A percentile compares a stretch with the other conserved stretches of the same genome.
phyloP scores from a whole-genome alignment of 2,113 vertebrate species.

The Indicator maculatus region DNA sequence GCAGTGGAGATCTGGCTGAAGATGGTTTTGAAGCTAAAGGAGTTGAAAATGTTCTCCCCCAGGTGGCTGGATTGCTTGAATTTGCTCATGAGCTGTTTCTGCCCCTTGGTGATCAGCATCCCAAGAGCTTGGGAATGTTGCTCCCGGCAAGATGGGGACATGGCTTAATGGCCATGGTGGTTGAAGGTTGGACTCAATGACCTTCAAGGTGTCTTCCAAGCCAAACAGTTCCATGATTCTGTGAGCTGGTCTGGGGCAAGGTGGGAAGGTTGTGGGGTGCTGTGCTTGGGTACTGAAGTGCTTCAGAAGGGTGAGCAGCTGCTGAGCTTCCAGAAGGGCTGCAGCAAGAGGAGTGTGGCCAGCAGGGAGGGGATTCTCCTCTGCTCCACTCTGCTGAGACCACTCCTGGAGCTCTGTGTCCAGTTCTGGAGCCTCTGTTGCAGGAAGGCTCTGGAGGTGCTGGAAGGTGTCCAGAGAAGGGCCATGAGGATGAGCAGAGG shows the following conservation, averaged over 20 bases:
- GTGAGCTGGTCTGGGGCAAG: neutral
- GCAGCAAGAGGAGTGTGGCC: too few relatives aligned
- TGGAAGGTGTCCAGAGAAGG: too few relatives aligned
- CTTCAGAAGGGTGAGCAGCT: neutral
- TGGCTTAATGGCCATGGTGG: too few relatives aligned
- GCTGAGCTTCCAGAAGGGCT: neutral
- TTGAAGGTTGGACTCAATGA: too few relatives aligned
- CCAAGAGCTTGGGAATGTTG: neutral
- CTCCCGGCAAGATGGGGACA: neutral
- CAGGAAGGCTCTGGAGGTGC: too few relatives aligned
- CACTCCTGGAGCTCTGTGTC: too few relatives aligned
- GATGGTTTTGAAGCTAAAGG: neutral
- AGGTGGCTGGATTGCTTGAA: neutral
- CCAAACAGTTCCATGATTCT: too few relatives aligned
- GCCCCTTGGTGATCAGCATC: neutral
- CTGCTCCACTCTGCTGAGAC: too few relatives aligned
- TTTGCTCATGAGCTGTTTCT: neutral
- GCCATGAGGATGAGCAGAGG: too few relatives aligned
- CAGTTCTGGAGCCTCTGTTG: too few relatives aligned
- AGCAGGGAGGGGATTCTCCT: too few relatives aligned
- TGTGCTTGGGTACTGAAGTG: neutral
- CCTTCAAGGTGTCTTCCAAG: too few relatives aligned
- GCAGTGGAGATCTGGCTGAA: neutral
- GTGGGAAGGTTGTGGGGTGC: neutral
- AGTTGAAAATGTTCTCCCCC: neutral